A percentile compares a stretch with the other conserved stretches of the same genome.
phyloP scores from a whole-genome alignment of 2,797 vertebrate genomes.

The Danio aesculapii region DNA sequence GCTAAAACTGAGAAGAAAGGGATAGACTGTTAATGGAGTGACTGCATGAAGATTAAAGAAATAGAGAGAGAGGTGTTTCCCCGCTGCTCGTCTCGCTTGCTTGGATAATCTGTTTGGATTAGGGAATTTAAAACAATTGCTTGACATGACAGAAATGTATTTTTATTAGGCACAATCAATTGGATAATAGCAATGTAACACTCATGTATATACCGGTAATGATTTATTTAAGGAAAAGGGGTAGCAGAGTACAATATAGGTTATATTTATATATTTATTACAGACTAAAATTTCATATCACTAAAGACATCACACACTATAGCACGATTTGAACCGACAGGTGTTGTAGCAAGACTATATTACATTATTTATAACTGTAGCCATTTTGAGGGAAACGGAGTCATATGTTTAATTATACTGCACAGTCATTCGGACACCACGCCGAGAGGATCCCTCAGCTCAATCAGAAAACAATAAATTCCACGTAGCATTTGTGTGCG shows the following conservation, averaged over 20 bases:
- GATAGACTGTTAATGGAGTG: constrained; percentile 46
- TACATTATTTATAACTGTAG: constrained; percentile 25
- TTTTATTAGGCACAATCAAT: neutral
- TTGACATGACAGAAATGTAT: constrained; percentile 31
- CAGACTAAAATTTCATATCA: neutral
- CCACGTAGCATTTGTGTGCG: constrained; percentile 42
- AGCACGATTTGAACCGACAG: constrained; percentile 3
- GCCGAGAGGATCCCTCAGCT: constrained; percentile 32
- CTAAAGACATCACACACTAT: neutral
- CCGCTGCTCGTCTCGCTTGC: constrained; percentile 36
- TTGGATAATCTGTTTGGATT: constrained; percentile 34
- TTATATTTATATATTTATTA: neutral
- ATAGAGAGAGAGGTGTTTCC: constrained; percentile 42
- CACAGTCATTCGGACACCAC: constrained; percentile 32
- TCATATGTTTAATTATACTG: constrained; percentile 20
- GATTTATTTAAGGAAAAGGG: constrained; percentile 11
- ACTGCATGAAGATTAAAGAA: constrained; percentile 31
- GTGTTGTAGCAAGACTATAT: constrained; percentile 19
- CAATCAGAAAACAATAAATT: constrained; percentile 43
- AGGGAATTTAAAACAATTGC: constrained; percentile 36
- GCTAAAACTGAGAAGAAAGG: constrained; percentile 48
- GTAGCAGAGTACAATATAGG: neutral
- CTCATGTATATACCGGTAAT: neutral
- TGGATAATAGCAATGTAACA: neutral
- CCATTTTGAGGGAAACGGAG: constrained; percentile 18